Evolutionary conservation across 2,113 vertebrate genomes (phyloP).

Genomic region (Todiramphus chloris): DNA sequence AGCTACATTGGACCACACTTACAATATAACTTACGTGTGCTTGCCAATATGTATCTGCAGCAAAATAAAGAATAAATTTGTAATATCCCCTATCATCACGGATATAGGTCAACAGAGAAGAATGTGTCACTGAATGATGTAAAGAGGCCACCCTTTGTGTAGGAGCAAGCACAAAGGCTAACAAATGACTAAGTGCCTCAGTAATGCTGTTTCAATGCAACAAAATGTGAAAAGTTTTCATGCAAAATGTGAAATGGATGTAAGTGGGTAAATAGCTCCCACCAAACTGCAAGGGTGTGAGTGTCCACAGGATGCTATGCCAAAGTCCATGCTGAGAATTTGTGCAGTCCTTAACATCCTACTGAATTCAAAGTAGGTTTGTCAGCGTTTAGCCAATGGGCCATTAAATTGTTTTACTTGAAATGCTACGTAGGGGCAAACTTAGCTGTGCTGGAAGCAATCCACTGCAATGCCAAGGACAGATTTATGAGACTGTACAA

Average conservation of each 20-base stretch:
- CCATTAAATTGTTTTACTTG: constrained; percentile 52
- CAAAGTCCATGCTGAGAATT: background rate
- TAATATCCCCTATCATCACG: background rate
- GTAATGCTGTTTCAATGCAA: background rate
- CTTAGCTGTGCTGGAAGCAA: background rate
- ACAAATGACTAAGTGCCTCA: background rate
- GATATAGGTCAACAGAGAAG: background rate
- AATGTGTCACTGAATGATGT: accelerated
- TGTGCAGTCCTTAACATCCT: background rate
- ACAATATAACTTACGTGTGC: constrained; percentile 53
- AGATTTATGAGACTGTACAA: background rate
- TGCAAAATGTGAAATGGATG: background rate
- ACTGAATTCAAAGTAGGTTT: constrained; percentile 27
- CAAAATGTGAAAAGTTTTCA: background rate
- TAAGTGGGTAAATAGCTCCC: background rate
- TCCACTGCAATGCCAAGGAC: background rate
- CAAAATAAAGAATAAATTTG: background rate
- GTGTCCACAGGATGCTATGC: background rate
- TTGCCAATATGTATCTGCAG: constrained; percentile 60
- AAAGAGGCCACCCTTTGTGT: background rate
- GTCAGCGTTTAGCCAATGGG: background rate
- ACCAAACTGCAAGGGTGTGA: background rate
- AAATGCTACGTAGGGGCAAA: constrained; percentile 10
- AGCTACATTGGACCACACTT: background rate
- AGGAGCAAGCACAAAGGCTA: background rate